These are phyloP conservation scores for Octopus sinensis DNA, from an alignment of 1,140 invertebrate species.

Conservation along the genomic window DNA sequence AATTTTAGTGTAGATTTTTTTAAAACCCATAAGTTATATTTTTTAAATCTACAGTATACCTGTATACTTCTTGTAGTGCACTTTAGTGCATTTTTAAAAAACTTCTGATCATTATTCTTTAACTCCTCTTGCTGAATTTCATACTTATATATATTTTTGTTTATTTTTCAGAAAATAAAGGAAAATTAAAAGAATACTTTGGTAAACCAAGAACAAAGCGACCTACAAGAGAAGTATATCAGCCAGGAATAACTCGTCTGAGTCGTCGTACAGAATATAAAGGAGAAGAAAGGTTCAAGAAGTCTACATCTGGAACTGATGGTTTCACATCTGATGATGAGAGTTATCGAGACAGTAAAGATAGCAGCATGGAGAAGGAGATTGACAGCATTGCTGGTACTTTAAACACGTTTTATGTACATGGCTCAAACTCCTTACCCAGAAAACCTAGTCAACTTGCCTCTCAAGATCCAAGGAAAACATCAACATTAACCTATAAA, in stretches of 20 bases:
- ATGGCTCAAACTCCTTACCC: constrained; percentile 12
- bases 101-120: not conserved
- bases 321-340: constrained; percentile 28
- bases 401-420: constrained; percentile 15
- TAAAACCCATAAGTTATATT: no score
- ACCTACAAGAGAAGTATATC: constrained; percentile 38
- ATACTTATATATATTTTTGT: not conserved
- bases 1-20: no score
- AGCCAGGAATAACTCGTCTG: constrained; percentile 31
- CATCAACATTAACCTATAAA: constrained; percentile 30
- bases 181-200: not conserved
- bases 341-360: constrained; percentile 31
- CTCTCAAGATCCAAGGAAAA: constrained; percentile 20
- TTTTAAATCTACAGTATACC: no score
- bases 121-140: not conserved
- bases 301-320: constrained; percentile 31
- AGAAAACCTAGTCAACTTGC: constrained; percentile 5
- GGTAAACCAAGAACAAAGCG: not conserved
- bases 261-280: constrained; percentile 14
- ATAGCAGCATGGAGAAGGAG: constrained; percentile 35
- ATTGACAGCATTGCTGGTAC: constrained; percentile 10
- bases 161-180: constrained; percentile 12
- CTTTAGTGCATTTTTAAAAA: not conserved
- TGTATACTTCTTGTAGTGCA: not conserved
- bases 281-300: constrained; percentile 16